A percentile compares a stretch with the other conserved stretches of the same genome.
phyloP scores from a whole-genome alignment of 2,797 vertebrate species.

The Lerista edwardsae region DNA sequence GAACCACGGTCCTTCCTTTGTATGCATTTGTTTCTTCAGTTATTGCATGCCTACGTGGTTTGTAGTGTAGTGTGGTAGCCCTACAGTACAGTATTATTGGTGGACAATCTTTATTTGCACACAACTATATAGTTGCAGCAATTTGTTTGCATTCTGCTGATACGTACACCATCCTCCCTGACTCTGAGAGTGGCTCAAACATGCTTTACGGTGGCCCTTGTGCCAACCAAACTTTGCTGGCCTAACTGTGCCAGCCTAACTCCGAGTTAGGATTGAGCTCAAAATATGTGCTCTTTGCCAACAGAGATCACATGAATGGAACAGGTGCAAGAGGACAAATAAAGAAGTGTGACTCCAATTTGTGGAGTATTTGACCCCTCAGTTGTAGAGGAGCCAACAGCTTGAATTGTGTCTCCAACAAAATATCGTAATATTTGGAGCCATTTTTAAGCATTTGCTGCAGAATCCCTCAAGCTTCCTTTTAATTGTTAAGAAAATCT shows the following conservation, averaged over 20 bases:
- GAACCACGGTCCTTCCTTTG: not conserved
- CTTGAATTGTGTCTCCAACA: not conserved
- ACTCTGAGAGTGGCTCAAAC: too few relatives aligned
- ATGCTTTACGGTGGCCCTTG: too few relatives aligned
- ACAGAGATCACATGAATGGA: conserved; percentile 1
- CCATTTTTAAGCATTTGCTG: conserved; percentile 7
- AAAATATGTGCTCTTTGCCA: too few relatives aligned
- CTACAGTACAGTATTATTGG: not conserved
- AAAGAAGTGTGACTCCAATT: not conserved
- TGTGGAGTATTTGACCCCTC: not conserved
- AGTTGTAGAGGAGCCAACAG: not conserved
- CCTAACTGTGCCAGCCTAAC: too few relatives aligned
- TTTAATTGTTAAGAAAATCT: not conserved
- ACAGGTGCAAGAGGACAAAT: not conserved
- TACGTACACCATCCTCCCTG: too few relatives aligned
- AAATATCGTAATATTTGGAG: not conserved
- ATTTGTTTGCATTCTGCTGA: too few relatives aligned
- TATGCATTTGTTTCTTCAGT: conserved; percentile 1
- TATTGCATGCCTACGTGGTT: not conserved
- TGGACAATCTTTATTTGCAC: not conserved
- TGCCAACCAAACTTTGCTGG: too few relatives aligned
- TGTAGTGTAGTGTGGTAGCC: conserved; percentile 1
- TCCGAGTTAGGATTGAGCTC: too few relatives aligned
- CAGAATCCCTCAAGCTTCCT: conserved; percentile 1
- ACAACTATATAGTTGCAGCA: too few relatives aligned